Conservation (phyloP, 35 echinoderm and acorn worm species). For the Lytechinus variegatus region DNA sequence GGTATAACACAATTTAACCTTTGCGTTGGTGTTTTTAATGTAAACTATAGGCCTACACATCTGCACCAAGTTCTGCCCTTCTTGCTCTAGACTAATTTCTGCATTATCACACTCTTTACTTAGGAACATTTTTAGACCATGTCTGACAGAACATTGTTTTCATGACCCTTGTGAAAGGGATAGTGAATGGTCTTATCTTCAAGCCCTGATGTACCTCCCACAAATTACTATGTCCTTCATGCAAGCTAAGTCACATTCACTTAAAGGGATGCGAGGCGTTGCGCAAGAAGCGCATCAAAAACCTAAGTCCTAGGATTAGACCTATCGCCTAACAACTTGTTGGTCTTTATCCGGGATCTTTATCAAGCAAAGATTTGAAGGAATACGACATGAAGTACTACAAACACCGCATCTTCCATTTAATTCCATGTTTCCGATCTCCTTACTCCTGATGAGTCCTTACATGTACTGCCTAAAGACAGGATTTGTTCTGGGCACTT, state of each 20-base stretch:
- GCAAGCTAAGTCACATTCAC: neutral
- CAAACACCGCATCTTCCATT: neutral
- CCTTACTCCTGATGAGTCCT: too few species aligned
- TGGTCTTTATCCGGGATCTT: neutral
- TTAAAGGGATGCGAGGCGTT: neutral
- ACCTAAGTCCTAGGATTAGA: neutral
- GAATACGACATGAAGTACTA: neutral
- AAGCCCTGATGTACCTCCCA: neutral
- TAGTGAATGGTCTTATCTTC: neutral
- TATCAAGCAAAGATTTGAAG: neutral
- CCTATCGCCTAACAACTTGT: neutral
- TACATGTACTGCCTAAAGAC: too few species aligned
- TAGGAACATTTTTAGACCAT: neutral
- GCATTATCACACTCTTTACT: neutral
- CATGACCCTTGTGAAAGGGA: neutral
- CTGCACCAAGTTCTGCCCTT: neutral
- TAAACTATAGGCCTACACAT: neutral
- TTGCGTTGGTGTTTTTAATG: neutral
- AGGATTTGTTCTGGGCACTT: too few species aligned
- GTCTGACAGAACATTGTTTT: conserved; percentile 11
- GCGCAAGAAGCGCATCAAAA: neutral
- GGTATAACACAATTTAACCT: neutral
- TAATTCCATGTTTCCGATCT: too few species aligned
- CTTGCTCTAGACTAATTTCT: neutral
- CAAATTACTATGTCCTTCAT: conserved; percentile 13